Conservation (phyloP, 1,140 invertebrate genomes). For the Zaprionus lachaisei region DNA sequence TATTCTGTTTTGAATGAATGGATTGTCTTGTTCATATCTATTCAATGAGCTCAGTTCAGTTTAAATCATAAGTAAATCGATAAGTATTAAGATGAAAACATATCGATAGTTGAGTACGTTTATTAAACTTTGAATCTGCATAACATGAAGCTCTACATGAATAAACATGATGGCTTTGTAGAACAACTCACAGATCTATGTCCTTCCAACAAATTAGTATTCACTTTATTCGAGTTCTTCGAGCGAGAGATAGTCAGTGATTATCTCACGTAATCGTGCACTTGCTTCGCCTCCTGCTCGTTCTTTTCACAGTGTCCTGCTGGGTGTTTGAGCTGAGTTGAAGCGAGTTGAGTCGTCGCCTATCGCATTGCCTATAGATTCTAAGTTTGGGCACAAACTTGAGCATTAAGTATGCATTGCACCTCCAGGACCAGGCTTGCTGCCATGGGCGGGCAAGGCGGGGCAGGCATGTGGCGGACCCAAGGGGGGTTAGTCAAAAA, state of each 20-base stretch:
- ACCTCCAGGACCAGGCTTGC: neutral
- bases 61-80: too few relatives aligned
- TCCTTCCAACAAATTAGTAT: neutral
- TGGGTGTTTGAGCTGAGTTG: neutral
- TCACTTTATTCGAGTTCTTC: neutral
- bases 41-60: too few relatives aligned
- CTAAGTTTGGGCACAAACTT: slow-evolving; percentile 25
- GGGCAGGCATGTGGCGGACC: neutral
- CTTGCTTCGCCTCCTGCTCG: neutral
- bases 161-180: too few relatives aligned
- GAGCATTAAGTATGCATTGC: slow-evolving; percentile 38
- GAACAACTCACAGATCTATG: too few relatives aligned
- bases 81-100: too few relatives aligned
- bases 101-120: too few relatives aligned
- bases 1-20: too few relatives aligned
- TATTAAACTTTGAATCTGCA: too few relatives aligned
- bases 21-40: too few relatives aligned
- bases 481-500: slow-evolving; percentile 21
- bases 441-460: neutral
- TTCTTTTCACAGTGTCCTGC: neutral
- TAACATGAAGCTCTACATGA: too few relatives aligned
- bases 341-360: neutral
- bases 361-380: slow-evolving; percentile 1
- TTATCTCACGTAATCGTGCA: slow-evolving; percentile 4
- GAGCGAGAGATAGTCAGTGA: neutral